Evolutionary conservation across 1,140 invertebrate genomes (phyloP).

Genomic region (Sarcophaga peregrina): DNA sequence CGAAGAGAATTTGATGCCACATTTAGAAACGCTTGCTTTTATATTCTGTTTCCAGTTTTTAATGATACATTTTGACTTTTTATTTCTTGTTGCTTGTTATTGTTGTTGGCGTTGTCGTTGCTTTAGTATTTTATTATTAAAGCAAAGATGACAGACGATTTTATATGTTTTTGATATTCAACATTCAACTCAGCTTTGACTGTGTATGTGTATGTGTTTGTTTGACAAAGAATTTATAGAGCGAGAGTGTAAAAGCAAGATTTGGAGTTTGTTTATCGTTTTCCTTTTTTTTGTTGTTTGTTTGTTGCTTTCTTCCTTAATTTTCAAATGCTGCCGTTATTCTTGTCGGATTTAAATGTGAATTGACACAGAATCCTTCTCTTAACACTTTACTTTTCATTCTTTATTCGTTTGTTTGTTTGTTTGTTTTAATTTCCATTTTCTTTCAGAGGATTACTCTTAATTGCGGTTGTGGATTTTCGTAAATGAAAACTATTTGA

Average conservation of each 20-base stretch:
- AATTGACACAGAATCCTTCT: constrained; percentile 2
- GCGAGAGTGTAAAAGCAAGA: no score
- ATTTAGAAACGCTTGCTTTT: background rate
- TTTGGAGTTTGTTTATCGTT: no score
- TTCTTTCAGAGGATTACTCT: background rate
- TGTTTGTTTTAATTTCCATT: background rate
- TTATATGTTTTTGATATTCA: background rate
- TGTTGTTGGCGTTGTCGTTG: background rate
- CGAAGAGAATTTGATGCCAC: background rate
- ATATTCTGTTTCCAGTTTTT: background rate
- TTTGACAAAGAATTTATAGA: background rate
- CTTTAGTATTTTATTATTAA: background rate
- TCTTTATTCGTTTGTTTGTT: background rate
- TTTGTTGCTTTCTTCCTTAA: background rate
- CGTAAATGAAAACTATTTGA: background rate
- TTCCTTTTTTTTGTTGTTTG: background rate
- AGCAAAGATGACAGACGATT: background rate
- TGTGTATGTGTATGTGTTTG: background rate
- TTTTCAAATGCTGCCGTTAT: background rate
- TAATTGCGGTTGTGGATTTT: background rate
- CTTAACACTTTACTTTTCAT: background rate
- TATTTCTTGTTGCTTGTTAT: constrained; percentile 14
- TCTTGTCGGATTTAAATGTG: background rate
- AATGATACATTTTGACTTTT: constrained; percentile 23
- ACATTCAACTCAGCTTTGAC: background rate